phyloP scores from a whole-genome alignment of 2,797 vertebrate species.

The Lagothrix lagotricha region DNA sequence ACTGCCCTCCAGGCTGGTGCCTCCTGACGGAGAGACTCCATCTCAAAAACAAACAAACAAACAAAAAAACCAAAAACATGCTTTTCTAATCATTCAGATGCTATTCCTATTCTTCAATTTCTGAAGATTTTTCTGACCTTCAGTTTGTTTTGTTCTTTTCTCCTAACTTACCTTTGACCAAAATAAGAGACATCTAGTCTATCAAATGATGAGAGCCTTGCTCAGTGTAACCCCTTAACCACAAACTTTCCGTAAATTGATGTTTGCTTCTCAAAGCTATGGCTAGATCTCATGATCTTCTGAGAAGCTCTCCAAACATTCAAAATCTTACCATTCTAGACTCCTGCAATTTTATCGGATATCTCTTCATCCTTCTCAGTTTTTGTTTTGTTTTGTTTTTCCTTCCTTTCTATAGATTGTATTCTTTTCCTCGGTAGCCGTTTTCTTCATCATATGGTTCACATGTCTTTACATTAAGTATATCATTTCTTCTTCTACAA shows the following conservation, averaged over 20 bases:
- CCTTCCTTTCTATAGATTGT: not conserved
- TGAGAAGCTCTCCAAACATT: not conserved
- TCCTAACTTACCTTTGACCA: not conserved
- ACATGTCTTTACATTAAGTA: not conserved
- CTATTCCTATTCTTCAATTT: not conserved
- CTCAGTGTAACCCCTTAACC: not conserved
- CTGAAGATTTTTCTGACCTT: not conserved
- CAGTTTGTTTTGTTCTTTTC: not conserved
- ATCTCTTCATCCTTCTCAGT: not conserved
- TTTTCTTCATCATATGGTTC: not conserved
- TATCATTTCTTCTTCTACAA: not conserved
- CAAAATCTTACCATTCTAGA: not conserved
- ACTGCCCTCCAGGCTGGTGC: no score
- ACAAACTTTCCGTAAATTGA: not conserved
- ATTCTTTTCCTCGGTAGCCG: not conserved
- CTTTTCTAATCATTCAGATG: not conserved
- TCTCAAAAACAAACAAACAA: no score
- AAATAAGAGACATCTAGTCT: not conserved
- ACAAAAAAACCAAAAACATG: not conserved
- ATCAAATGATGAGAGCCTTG: not conserved
- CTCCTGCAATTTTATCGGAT: not conserved
- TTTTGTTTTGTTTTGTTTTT: not conserved
- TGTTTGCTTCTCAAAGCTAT: not conserved
- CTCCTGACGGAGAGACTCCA: no score
- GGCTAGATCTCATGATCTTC: not conserved